These are phyloP conservation scores for Ophioninae sp. DNA, from an alignment of 2,888 invertebrate species.

Conservation along the genomic window DNA sequence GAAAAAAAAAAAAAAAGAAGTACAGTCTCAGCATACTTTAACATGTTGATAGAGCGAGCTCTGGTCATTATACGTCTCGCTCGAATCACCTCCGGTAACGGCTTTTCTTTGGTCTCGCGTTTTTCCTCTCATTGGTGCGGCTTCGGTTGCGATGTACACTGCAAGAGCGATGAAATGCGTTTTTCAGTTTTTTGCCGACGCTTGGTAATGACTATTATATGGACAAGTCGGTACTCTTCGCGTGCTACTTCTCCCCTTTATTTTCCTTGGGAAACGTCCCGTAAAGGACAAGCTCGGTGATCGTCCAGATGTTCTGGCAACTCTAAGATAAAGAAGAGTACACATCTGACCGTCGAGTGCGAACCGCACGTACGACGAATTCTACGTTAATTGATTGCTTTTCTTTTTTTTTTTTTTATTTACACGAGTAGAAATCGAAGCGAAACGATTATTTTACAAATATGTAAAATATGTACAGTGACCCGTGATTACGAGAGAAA, in stretches of 20 bases:
- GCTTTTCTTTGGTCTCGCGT: constrained; percentile 17
- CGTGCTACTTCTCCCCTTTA: constrained; percentile 19
- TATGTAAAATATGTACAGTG: too few relatives aligned
- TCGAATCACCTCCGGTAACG: constrained; percentile 12
- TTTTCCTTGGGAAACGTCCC: constrained; percentile 32
- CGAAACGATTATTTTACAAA: too few relatives aligned
- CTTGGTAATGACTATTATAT: constrained; percentile 23
- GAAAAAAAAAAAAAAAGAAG: not conserved
- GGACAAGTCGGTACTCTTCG: constrained; percentile 10
- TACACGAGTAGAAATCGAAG: too few relatives aligned
- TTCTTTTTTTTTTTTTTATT: too few relatives aligned
- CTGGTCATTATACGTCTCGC: constrained; percentile 33
- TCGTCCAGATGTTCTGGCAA: constrained; percentile 13
- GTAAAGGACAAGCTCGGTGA: constrained; percentile 24
- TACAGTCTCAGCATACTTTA: constrained; percentile 12
- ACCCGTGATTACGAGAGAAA: too few relatives aligned
- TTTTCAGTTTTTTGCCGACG: constrained; percentile 22
- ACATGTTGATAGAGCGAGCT: constrained; percentile 3
- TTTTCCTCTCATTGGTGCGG: not conserved
- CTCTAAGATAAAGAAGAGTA: not conserved
- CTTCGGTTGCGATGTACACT: not conserved
- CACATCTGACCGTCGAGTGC: not conserved
- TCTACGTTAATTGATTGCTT: not conserved
- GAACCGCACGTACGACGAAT: not conserved
- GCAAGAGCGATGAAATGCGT: constrained; percentile 23